These are phyloP conservation scores for Poeciliopsis infans DNA, from an alignment of 2,797 vertebrate genomes.

Conservation along the genomic window DNA sequence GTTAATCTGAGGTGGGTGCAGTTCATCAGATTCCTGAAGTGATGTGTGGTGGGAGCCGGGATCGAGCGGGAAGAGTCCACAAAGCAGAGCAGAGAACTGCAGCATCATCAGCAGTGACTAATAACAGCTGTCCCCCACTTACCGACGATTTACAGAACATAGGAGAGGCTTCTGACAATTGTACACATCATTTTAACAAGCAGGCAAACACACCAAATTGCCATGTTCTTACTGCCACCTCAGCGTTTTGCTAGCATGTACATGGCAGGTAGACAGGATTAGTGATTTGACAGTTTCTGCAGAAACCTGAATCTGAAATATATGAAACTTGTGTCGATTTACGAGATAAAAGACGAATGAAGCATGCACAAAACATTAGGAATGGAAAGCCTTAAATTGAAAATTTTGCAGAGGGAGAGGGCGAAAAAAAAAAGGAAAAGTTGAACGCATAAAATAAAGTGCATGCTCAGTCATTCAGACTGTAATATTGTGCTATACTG, in stretches of 20 bases:
- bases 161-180: conserved; percentile 29
- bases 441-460: not conserved
- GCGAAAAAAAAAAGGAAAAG: no score
- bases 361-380: not conserved
- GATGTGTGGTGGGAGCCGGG: conserved; percentile 56
- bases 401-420: not conserved
- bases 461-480: not conserved
- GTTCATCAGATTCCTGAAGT: conserved; percentile 70
- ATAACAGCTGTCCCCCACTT: conserved; percentile 22
- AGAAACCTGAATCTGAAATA: conserved; percentile 5
- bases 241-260: conserved; percentile 23
- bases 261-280: conserved; percentile 19
- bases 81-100: conserved; percentile 36
- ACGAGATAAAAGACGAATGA: not conserved
- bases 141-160: conserved; percentile 27
- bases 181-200: conserved; percentile 44
- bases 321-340: not conserved
- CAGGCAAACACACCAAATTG: conserved; percentile 12
- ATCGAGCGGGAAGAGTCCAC: conserved; percentile 42
- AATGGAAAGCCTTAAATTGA: not conserved
- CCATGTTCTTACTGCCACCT: conserved; percentile 15
- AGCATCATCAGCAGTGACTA: conserved; percentile 47
- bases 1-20: conserved; percentile 75
- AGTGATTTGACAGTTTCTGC: conserved; percentile 18
- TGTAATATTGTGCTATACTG: no score